A percentile compares a stretch with the other conserved stretches of the same genome.
phyloP scores from a whole-genome alignment of 2,888 invertebrate genomes.

The Sinohyriopsis cumingii region DNA sequence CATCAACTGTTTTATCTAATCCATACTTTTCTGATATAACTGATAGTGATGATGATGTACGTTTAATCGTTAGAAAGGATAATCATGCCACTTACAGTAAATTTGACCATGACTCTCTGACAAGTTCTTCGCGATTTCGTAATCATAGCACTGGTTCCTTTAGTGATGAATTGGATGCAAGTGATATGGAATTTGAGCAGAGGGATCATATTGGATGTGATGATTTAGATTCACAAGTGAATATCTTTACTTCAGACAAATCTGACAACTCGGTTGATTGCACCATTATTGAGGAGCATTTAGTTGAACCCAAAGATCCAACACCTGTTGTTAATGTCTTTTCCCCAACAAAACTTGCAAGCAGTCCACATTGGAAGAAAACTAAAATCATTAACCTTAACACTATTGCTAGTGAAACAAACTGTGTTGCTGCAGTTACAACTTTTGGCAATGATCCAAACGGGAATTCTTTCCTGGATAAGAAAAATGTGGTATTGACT shows the following conservation, averaged over 20 bases:
- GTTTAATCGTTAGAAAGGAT: constrained; percentile 40
- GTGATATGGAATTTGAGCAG: constrained; percentile 33
- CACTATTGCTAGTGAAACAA: constrained; percentile 1
- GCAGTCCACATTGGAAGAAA: constrained; percentile 31
- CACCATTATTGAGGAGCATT: too few relatives aligned
- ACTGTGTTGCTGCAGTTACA: not conserved
- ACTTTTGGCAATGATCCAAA: too few relatives aligned
- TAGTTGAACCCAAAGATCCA: not conserved
- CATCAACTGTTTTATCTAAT: too few relatives aligned
- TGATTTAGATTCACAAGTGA: constrained; percentile 21
- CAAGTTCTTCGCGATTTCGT: constrained; percentile 16
- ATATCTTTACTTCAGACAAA: not conserved
- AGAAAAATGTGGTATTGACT: too few relatives aligned
- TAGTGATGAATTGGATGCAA: constrained; percentile 27
- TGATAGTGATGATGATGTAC: constrained; percentile 36
- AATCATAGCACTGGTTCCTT: constrained; percentile 30
- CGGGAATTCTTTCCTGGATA: too few relatives aligned
- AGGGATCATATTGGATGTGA: constrained; percentile 39
- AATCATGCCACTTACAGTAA: constrained; percentile 34
- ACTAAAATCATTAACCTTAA: constrained; percentile 22
- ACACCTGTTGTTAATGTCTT: constrained; percentile 1
- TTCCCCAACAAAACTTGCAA: not conserved
- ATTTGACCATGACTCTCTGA: constrained; percentile 4
- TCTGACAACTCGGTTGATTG: not conserved
- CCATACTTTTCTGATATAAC: constrained; percentile 12